These are phyloP conservation scores for Rhopilema esculentum DNA, from an alignment of 30 jellyfish, hydroid and myxozoan genomes.

Conservation along the genomic window DNA sequence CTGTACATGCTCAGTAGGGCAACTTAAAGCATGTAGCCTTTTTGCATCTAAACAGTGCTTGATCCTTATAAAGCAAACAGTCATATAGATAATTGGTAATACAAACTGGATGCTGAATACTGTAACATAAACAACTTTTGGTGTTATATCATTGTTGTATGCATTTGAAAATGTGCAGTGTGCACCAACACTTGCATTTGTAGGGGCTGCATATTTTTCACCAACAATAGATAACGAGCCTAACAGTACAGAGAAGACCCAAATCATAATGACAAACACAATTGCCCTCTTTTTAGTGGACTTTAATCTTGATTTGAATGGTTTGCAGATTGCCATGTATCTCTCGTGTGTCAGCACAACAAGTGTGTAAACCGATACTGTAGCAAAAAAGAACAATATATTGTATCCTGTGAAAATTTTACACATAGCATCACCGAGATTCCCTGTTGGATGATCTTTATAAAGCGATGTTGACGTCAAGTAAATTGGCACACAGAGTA, in stretches of 20 bases:
- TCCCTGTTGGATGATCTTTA: conserved; percentile 72
- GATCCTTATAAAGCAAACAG: conserved; percentile 55
- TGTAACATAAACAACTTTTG: conserved; percentile 48
- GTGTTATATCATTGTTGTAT: conserved; percentile 49
- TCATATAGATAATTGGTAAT: conserved; percentile 67
- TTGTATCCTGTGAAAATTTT: conserved; percentile 75
- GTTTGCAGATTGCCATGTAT: conserved; percentile 71
- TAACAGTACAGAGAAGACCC: conserved; percentile 61
- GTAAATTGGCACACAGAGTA: conserved; percentile 71
- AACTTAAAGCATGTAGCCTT: conserved; percentile 48
- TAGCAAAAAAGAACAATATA: conserved; percentile 79
- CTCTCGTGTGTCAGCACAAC: conserved; percentile 83
- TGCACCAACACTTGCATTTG: conserved; percentile 82
- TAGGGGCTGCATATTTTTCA: conserved; percentile 56
- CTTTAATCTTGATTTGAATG: conserved; percentile 59
- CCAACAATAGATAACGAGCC: conserved; percentile 69
- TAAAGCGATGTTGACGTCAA: conserved; percentile 67
- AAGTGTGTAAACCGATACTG: conserved; percentile 77
- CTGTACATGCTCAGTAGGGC: conserved; percentile 48
- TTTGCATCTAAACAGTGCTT: conserved; percentile 38
- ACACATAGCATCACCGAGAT: conserved; percentile 76
- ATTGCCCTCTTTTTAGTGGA: conserved; percentile 61
- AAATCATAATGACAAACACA: conserved; percentile 25
- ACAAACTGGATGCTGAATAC: conserved; percentile 68
- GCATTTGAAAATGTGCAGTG: conserved; percentile 78